Conservation (phyloP, 2,113 vertebrate genomes). For the Piprites chloris region DNA sequence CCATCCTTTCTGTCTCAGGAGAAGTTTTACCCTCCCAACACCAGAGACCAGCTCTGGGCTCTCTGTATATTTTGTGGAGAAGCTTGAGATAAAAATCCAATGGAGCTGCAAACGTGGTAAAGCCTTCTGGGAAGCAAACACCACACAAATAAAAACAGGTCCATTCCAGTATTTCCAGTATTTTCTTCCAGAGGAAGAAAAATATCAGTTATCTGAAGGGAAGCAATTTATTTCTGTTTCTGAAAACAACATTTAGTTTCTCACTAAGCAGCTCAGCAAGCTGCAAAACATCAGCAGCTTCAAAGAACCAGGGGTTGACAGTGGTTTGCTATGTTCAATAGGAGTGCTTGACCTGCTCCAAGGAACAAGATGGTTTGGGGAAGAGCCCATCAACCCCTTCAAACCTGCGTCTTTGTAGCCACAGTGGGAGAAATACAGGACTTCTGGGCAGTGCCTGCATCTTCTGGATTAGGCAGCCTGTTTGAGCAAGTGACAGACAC, state of each 20-base stretch:
- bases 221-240: constrained; percentile 46
- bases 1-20: neutral
- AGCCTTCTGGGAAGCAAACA: constrained; percentile 19
- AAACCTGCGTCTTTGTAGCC: neutral
- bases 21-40: neutral
- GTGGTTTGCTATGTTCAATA: neutral
- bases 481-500: neutral
- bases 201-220: constrained; percentile 39
- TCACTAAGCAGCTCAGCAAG: neutral
- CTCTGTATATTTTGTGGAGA: neutral
- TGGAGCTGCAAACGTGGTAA: neutral
- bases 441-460: fast-evolving
- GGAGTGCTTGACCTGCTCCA: neutral
- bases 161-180: constrained; percentile 16
- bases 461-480: neutral
- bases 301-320: neutral
- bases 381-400: neutral
- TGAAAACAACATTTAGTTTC: constrained; percentile 18
- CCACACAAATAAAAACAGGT: neutral
- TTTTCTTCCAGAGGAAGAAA: constrained; percentile 23
- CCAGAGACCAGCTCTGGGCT: neutral
- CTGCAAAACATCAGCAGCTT: neutral
- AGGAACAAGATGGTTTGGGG: neutral
- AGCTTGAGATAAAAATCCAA: neutral
- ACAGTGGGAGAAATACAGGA: neutral